Evolutionary conservation across 2,113 vertebrate species (phyloP), one percentile per base, ranked within the genome.

Genomic region (Notarius lentiginosus): DNA sequence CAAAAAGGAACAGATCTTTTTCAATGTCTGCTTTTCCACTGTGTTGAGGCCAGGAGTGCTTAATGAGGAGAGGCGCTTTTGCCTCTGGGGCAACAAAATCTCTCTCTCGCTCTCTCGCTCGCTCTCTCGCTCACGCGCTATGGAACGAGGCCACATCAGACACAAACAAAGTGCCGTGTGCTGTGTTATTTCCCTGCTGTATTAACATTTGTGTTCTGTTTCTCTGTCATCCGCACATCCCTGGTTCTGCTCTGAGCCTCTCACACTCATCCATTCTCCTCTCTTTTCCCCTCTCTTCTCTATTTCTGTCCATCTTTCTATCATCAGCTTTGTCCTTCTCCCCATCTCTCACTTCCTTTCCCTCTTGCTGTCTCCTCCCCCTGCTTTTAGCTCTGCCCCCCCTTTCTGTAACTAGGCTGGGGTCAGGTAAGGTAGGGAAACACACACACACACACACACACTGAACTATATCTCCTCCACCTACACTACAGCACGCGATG

Each of bases 351-450:
- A 41, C 56, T 53, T 76, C 82, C 47, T 72, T 75, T 70, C 80
- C 24, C 55, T 85, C 47, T 75, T 34, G n/a, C n/a, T 56, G 27
- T 83, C 84, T 84, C 83, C 66, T 82, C 66, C 63, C 47, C 82
- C 17, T n/a, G 24, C 11, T 30, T 68, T 75, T 58, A 49, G 24
- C 66, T 18, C 51, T 53, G 51, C 5, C 34, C 65, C 27, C 15
- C 17, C 82, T 61, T 87, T 91, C 90, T 91, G 91, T 90, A 93
- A 92, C 91, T 91, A 92, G 86, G 91, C 85, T 84, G 90, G 90
- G 94, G 94, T 95, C 93, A 93, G 55, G 84, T 88, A 51, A 94
- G 92, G 94, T 91, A 94, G 91, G 66, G 1, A 87, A 89, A 84
- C 82, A 84, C 63, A 82, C 79, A 86, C 70, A 84, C 86, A 87